Evolutionary conservation across 2,888 invertebrate species (phyloP).

Genomic region (Oscheius myriophilus): DNA sequence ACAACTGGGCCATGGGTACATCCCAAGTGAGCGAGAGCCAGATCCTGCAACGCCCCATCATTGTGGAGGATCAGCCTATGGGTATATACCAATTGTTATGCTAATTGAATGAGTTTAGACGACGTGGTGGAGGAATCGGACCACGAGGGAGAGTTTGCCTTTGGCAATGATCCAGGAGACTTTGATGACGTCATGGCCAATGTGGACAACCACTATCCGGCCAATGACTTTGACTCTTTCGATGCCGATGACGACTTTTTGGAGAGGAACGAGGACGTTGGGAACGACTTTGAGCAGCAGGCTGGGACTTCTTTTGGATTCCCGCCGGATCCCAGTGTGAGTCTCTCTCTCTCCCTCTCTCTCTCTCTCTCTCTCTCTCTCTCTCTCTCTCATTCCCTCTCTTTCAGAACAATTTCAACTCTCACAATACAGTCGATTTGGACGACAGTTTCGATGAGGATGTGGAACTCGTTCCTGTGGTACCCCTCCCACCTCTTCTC

Average conservation of each 20-base stretch:
- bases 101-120: slow-evolving; percentile 4
- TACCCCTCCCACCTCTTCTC: not conserved
- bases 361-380: slow-evolving; percentile 6
- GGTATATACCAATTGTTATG: not conserved
- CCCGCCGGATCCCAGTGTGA: slow-evolving; percentile 6
- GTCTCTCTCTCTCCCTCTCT: slow-evolving; percentile 3
- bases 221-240: not conserved
- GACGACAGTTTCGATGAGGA: slow-evolving; percentile 27
- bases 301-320: not conserved
- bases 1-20: not conserved
- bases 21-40: not conserved
- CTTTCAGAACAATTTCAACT: not conserved
- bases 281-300: too few relatives aligned
- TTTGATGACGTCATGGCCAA: not conserved
- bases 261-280: too few relatives aligned
- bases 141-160: slow-evolving; percentile 2
- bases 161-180: slow-evolving; percentile 1
- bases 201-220: too few relatives aligned
- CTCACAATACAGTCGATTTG: not conserved
- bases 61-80: slow-evolving; percentile 26
- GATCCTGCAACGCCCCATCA: slow-evolving; percentile 16
- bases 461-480: slow-evolving; percentile 13
- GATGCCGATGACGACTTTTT: not conserved
- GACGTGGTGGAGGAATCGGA: slow-evolving; percentile 30
- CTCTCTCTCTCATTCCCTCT: slow-evolving; percentile 1